Conservation (phyloP, 2,888 invertebrate genomes). For the Acleris literana region DNA sequence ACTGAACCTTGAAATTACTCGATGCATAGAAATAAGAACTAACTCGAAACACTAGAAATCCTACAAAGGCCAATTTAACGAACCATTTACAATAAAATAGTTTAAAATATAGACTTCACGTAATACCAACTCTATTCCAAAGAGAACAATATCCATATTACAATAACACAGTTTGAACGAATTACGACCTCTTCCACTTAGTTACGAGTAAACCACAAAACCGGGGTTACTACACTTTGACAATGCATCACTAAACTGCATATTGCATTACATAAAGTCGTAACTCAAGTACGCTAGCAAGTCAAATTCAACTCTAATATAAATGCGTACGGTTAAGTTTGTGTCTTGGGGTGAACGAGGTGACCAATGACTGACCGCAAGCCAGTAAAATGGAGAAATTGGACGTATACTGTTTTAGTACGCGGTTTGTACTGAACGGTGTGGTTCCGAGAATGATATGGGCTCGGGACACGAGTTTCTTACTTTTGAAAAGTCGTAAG, state of each 20-base stretch:
- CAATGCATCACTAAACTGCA: conserved; percentile 34
- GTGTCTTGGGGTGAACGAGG: no score
- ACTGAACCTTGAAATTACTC: background rate
- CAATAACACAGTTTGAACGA: background rate
- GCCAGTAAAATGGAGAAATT: conserved; percentile 26
- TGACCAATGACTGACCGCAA: no score
- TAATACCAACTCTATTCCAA: background rate
- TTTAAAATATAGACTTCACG: background rate
- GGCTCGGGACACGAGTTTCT: no score
- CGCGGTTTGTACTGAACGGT: conserved; percentile 4
- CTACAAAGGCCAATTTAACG: conserved; percentile 47
- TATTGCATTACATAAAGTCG: background rate
- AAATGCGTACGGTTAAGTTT: background rate
- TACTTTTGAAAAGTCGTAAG: no score
- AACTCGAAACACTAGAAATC: conserved; percentile 8
- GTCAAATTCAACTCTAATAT: background rate
- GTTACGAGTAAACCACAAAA: conserved; percentile 8
- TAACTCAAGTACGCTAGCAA: background rate
- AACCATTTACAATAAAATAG: background rate
- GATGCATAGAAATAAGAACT: background rate
- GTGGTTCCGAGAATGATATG: conserved; percentile 1
- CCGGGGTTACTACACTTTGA: conserved; percentile 37
- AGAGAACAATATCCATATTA: background rate
- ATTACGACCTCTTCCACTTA: background rate
- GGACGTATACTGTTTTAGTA: conserved; percentile 17